Conservation (phyloP, 1,140 invertebrate genomes). For the Drosophila sp. region DNA sequence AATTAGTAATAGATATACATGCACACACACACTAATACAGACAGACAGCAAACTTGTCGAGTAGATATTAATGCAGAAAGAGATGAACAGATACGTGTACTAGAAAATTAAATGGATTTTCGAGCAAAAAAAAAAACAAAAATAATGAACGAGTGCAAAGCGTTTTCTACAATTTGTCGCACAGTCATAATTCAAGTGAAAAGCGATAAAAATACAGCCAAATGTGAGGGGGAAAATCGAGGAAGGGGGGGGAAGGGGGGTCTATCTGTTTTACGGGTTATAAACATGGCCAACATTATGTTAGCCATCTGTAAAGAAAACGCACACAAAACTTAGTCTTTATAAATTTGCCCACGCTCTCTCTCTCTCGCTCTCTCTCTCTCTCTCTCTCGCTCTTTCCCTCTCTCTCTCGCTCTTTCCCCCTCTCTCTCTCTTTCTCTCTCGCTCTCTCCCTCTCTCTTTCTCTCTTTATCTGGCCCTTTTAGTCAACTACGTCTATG, state of each 20-base stretch:
- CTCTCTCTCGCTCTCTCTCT: too few species aligned
- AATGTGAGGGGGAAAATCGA: neutral
- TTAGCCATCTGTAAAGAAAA: slow-evolving; percentile 10
- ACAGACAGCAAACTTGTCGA: slow-evolving; percentile 18
- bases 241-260: neutral
- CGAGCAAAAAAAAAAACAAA: slow-evolving; percentile 9
- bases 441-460: neutral
- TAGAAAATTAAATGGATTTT: slow-evolving; percentile 42
- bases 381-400: neutral
- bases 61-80: slow-evolving; percentile 16
- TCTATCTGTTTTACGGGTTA: slow-evolving; percentile 24
- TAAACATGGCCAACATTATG: slow-evolving; percentile 32
- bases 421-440: neutral
- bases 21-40: slow-evolving; percentile 8
- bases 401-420: neutral
- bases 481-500: slow-evolving; percentile 5
- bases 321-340: slow-evolving; percentile 7
- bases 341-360: slow-evolving; percentile 7
- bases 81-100: slow-evolving; percentile 7
- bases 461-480: neutral
- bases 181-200: slow-evolving; percentile 23
- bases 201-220: neutral
- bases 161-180: slow-evolving; percentile 46
- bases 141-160: slow-evolving; percentile 24
- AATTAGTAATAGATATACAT: slow-evolving; percentile 54